These are phyloP conservation scores for Ispidina lecontei DNA, from an alignment of 2,797 vertebrate genomes.

Conservation along the genomic window DNA sequence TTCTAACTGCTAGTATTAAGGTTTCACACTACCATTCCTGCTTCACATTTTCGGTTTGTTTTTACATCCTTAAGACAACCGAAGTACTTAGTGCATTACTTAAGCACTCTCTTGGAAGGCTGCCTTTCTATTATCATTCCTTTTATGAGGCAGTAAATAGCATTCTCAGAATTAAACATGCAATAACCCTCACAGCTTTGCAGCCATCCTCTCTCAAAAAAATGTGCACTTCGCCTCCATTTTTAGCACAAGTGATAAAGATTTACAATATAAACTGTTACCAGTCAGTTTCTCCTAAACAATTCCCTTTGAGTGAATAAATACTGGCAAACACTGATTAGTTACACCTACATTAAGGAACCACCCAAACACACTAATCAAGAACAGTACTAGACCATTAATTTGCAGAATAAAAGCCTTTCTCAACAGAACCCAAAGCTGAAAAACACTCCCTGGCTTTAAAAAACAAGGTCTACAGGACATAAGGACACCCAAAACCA, in stretches of 20 bases:
- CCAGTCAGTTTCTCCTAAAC: neutral
- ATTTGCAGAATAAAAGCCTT: constrained; percentile 34
- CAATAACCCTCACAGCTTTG: constrained; percentile 42
- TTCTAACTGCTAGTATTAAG: neutral
- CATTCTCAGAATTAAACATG: constrained; percentile 56
- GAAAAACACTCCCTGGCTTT: constrained; percentile 17
- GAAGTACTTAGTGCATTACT: neutral
- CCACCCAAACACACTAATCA: constrained; percentile 2
- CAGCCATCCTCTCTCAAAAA: neutral
- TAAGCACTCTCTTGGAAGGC: constrained; percentile 40
- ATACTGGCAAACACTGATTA: neutral
- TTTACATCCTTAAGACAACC: neutral
- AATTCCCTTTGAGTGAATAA: neutral
- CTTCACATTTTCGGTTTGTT: neutral
- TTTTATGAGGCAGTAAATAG: constrained; percentile 65
- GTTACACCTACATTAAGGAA: neutral
- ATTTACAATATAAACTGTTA: neutral
- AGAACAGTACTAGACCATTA: constrained; percentile 14
- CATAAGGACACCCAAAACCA: neutral
- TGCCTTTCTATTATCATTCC: constrained; percentile 37
- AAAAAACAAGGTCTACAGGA: constrained; percentile 18
- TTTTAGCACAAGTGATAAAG: neutral
- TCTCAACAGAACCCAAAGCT: constrained; percentile 6
- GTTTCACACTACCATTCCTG: neutral
- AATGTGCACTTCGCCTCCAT: neutral